Evolutionary conservation across 2,888 invertebrate species (phyloP).

Genomic region (Marasmarcha lunaedactyla): DNA sequence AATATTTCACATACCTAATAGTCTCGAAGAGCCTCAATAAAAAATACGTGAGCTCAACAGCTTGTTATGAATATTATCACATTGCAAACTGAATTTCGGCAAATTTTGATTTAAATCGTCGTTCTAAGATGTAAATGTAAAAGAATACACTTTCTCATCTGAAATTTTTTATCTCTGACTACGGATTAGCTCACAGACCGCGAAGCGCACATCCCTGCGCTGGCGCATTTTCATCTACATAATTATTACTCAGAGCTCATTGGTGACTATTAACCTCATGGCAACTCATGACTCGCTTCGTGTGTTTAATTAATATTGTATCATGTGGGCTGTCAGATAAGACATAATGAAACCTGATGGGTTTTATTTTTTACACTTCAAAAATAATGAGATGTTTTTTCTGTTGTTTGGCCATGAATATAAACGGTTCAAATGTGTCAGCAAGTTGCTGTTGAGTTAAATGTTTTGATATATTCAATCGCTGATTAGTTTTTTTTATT

Average conservation of each 20-base stretch:
- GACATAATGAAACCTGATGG: constrained; percentile 46
- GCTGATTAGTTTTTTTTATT: too few relatives aligned
- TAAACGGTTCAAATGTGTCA: background rate
- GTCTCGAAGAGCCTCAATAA: too few relatives aligned
- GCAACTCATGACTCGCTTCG: constrained; percentile 54
- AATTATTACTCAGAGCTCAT: constrained; percentile 67
- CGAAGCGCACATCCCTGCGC: constrained; percentile 21
- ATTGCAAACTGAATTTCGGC: too few relatives aligned
- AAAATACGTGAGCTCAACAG: too few relatives aligned
- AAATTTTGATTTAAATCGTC: too few relatives aligned
- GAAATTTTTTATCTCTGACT: constrained; percentile 15
- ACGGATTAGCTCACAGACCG: constrained; percentile 13
- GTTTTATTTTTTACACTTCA: constrained; percentile 20
- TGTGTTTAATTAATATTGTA: constrained; percentile 60
- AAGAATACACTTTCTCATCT: too few relatives aligned
- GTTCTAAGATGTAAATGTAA: too few relatives aligned
- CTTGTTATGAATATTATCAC: too few relatives aligned
- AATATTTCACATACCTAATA: too few relatives aligned
- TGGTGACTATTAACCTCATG: constrained; percentile 68
- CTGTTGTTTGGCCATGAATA: constrained; percentile 2
- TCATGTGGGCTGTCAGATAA: constrained; percentile 63
- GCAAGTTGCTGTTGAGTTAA: background rate
- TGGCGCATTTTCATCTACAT: constrained; percentile 61
- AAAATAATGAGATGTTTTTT: constrained; percentile 6
- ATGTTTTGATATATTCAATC: too few relatives aligned